Conservation (phyloP, 2,888 invertebrate species). For the Amphipoea oculea region DNA sequence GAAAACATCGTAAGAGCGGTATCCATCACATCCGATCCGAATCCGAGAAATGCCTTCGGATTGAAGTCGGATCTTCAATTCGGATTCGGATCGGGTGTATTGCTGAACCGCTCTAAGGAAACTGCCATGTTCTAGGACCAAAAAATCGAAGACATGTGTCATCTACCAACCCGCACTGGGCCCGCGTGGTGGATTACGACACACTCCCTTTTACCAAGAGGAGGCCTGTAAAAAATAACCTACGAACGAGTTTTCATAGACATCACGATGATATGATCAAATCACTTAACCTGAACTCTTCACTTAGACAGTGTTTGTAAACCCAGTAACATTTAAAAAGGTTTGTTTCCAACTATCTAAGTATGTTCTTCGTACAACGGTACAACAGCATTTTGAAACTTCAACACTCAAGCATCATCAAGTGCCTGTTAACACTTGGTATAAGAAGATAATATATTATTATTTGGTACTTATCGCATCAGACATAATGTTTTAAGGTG, state of each 20-base stretch:
- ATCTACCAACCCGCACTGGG: no score
- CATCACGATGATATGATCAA: neutral
- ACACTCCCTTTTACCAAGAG: neutral
- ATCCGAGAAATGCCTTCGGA: no score
- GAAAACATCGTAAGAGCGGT: no score
- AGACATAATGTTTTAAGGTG: neutral
- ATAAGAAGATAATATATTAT: neutral
- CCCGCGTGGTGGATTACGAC: no score
- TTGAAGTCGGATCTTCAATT: no score
- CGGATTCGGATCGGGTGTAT: no score
- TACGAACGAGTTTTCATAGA: neutral
- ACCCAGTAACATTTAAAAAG: neutral
- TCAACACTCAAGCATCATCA: slow-evolving; percentile 19
- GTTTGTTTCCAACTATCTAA: neutral
- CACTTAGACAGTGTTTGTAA: neutral
- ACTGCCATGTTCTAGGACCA: no score
- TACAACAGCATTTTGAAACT: slow-evolving; percentile 14
- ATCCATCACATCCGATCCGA: no score
- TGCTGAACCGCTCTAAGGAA: neutral
- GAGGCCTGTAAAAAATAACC: neutral
- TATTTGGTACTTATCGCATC: neutral
- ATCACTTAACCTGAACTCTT: neutral
- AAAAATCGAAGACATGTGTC: no score
- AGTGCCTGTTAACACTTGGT: slow-evolving; percentile 16
- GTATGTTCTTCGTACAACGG: neutral